Conservation (phyloP, 2,797 vertebrate genomes). For the Hybognathus amarus region DNA sequence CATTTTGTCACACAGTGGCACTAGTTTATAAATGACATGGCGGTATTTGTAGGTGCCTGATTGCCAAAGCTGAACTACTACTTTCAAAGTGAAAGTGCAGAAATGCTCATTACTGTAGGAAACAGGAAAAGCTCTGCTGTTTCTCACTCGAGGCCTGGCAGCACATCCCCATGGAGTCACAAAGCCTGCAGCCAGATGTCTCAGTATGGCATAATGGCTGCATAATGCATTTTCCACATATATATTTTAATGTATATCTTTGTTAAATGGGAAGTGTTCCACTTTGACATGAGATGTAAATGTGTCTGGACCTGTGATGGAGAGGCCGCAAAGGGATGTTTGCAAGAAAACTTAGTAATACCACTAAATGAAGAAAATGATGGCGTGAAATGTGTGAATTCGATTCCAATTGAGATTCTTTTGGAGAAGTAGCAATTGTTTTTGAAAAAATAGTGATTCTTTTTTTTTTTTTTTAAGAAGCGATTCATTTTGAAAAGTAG, state of each 20-base stretch:
- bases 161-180: slow-evolving; percentile 36
- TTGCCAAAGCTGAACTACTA: neutral
- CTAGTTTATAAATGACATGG: neutral
- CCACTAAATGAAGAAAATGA: no score
- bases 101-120: slow-evolving; percentile 29
- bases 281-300: slow-evolving; percentile 42
- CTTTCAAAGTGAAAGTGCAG: slow-evolving; percentile 2
- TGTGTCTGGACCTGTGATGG: slow-evolving; percentile 2
- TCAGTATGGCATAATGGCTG: slow-evolving; percentile 8
- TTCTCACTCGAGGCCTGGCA: slow-evolving; percentile 6
- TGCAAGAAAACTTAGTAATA: neutral
- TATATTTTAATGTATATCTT: slow-evolving; percentile 33
- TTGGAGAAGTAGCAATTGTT: no score
- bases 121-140: slow-evolving; percentile 21
- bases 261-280: slow-evolving; percentile 30
- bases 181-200: slow-evolving; percentile 40
- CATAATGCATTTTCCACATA: slow-evolving; percentile 56
- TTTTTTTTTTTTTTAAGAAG: no score
- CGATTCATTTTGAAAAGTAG: no score
- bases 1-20: slow-evolving; percentile 9
- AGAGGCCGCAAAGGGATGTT: neutral
- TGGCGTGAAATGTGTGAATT: no score
- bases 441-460: no score
- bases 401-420: no score
- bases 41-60: neutral